Evolutionary conservation across 2,797 vertebrate genomes (phyloP).

Genomic region (Helostoma temminkii): DNA sequence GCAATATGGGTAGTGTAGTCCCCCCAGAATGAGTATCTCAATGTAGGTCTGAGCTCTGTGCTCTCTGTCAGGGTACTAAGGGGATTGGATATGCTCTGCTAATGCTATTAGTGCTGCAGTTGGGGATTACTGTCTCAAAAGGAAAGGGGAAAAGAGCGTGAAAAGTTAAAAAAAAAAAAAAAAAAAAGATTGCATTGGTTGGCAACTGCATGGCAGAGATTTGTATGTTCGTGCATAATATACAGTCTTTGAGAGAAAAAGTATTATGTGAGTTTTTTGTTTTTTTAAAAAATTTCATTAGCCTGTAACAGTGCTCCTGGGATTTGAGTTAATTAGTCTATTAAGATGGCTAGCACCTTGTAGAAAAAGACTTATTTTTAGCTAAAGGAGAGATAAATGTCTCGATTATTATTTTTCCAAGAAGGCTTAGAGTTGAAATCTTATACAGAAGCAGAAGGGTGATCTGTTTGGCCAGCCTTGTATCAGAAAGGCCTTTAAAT

Average conservation of each 20-base stretch:
- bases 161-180: slow-evolving; percentile 74
- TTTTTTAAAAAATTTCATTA: slow-evolving; percentile 67
- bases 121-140: slow-evolving; percentile 79
- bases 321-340: slow-evolving; percentile 76
- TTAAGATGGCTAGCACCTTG: slow-evolving; percentile 62
- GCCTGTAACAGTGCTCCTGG: slow-evolving; percentile 56
- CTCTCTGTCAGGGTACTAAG: slow-evolving; percentile 65
- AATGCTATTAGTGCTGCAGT: slow-evolving; percentile 79
- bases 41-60: slow-evolving; percentile 61
- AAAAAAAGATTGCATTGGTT: slow-evolving; percentile 56
- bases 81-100: slow-evolving; percentile 82
- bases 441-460: slow-evolving; percentile 13
- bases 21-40: slow-evolving; percentile 52
- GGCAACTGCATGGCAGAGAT: slow-evolving; percentile 53
- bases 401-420: slow-evolving; percentile 23
- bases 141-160: slow-evolving; percentile 64
- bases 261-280: slow-evolving; percentile 60
- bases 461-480: neutral
- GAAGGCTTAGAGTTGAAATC: slow-evolving; percentile 34
- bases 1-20: slow-evolving; percentile 74
- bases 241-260: slow-evolving; percentile 41
- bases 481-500: slow-evolving; percentile 8
- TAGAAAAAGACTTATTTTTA: slow-evolving; percentile 66
- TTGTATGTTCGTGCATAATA: slow-evolving; percentile 54
- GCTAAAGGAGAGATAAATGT: slow-evolving; percentile 50